Conservation (phyloP, 2,797 vertebrate genomes). For the Myoxocephalus aenaeus region DNA sequence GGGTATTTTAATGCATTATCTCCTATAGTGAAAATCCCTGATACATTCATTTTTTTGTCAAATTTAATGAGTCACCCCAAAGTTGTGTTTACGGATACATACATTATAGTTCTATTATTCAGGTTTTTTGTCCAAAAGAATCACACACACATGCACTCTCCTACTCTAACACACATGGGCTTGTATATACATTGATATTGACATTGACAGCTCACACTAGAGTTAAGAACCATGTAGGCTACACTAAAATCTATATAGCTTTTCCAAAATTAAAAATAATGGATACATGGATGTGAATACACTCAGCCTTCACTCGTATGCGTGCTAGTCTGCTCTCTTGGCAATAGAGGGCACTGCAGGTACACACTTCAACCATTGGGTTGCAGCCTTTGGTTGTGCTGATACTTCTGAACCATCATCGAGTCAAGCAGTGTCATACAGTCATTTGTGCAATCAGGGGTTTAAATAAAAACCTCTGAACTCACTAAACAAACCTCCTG, state of each 20-base stretch:
- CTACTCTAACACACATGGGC: not conserved
- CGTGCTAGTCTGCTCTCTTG: conserved; percentile 15
- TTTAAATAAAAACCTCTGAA: conserved; percentile 4
- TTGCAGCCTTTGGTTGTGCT: not conserved
- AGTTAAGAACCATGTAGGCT: not conserved
- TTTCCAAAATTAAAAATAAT: not conserved
- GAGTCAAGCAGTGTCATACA: conserved; percentile 2
- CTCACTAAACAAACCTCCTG: not conserved
- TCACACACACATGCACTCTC: conserved; percentile 4
- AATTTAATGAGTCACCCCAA: not conserved
- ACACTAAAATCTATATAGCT: not conserved
- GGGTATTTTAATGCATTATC: not conserved
- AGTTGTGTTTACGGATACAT: not conserved
- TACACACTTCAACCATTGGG: conserved; percentile 32
- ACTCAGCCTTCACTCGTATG: not conserved
- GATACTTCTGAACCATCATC: conserved; percentile 10
- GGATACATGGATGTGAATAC: not conserved
- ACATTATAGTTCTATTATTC: not conserved
- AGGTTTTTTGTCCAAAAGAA: not conserved
- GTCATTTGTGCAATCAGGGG: conserved; percentile 3
- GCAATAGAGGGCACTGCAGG: conserved; percentile 74
- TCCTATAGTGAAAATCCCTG: not conserved
- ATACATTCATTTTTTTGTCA: not conserved
- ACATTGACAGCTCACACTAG: not conserved
- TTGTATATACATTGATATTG: not conserved